Percentiles rank a stretch among this genome's conserved stretches.
Evolutionary conservation across 1,140 invertebrate species (phyloP).

Genomic region (Ceratina japonica): DNA sequence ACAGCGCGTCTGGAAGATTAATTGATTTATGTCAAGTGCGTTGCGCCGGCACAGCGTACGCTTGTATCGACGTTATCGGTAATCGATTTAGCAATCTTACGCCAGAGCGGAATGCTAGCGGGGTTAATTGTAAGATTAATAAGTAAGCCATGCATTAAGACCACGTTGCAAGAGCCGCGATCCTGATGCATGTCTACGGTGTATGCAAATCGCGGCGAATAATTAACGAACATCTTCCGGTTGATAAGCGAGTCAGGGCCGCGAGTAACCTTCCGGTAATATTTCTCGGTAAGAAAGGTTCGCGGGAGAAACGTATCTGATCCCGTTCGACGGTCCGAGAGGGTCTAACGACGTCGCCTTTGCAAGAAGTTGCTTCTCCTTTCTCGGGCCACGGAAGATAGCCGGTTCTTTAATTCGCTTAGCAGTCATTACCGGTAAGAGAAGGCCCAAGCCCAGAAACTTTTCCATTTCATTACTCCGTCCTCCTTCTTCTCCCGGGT

Average conservation of each 20-base stretch:
- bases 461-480: conserved; percentile 75
- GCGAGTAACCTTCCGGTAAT: conserved; percentile 11
- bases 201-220: conserved; percentile 35
- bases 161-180: not conserved
- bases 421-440: conserved; percentile 66
- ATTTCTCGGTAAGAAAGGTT: not conserved
- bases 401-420: conserved; percentile 73
- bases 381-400: conserved; percentile 53
- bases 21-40: conserved; percentile 3
- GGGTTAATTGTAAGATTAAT: conserved; percentile 12
- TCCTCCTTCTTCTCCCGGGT: conserved; percentile 57
- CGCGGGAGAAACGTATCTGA: conserved; percentile 8
- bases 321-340: conserved; percentile 14
- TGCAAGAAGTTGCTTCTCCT: conserved; percentile 58
- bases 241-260: conserved; percentile 23
- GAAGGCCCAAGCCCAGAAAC: conserved; percentile 63
- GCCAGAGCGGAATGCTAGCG: not conserved
- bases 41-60: too few species aligned
- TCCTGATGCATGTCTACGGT: not conserved
- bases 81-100: conserved; percentile 34
- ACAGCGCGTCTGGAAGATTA: conserved; percentile 8
- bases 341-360: conserved; percentile 59
- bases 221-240: conserved; percentile 38
- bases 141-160: conserved; percentile 23
- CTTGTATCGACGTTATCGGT: conserved; percentile 16